Evolutionary conservation across 2,113 vertebrate species (phyloP).

Genomic region (Sylvia atricapilla): DNA sequence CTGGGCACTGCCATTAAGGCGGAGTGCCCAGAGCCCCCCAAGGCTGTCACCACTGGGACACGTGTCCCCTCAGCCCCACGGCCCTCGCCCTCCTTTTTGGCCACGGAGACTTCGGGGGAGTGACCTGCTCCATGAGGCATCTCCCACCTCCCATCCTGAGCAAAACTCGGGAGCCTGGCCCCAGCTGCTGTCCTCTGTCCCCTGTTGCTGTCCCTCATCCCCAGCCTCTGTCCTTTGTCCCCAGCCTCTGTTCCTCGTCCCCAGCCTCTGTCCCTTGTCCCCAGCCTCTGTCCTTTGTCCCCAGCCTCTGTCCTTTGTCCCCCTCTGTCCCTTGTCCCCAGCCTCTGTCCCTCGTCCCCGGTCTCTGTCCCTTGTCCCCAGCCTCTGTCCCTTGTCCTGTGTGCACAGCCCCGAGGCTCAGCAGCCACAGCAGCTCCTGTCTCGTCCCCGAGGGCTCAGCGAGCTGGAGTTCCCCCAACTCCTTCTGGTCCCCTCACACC

Average conservation of each 20-base stretch:
- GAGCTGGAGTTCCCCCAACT: not conserved
- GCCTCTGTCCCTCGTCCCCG: not conserved
- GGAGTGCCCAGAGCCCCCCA: rapidly evolving
- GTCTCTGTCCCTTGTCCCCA: rapidly evolving
- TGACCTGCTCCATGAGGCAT: rapidly evolving
- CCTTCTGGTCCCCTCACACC: not conserved
- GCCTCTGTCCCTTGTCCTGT: not conserved
- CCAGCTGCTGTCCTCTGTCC: not conserved
- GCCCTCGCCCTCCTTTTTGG: not conserved
- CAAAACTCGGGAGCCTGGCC: rapidly evolving
- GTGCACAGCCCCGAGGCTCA: rapidly evolving
- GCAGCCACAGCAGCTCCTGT: not conserved
- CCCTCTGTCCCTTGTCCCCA: not conserved
- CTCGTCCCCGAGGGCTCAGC: not conserved
- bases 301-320: no score
- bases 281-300: not conserved
- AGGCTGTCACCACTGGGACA: rapidly evolving
- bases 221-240: no score
- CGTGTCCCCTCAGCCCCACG: not conserved
- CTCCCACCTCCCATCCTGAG: not conserved
- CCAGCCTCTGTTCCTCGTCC: not conserved
- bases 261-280: not conserved
- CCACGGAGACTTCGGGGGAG: rapidly evolving
- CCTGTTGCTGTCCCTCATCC: rapidly evolving
- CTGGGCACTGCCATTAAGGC: not conserved